A percentile compares a stretch with the other conserved stretches of the same genome.
phyloP scores from a whole-genome alignment of 2,797 vertebrate species.

The Scarus forsteni region DNA sequence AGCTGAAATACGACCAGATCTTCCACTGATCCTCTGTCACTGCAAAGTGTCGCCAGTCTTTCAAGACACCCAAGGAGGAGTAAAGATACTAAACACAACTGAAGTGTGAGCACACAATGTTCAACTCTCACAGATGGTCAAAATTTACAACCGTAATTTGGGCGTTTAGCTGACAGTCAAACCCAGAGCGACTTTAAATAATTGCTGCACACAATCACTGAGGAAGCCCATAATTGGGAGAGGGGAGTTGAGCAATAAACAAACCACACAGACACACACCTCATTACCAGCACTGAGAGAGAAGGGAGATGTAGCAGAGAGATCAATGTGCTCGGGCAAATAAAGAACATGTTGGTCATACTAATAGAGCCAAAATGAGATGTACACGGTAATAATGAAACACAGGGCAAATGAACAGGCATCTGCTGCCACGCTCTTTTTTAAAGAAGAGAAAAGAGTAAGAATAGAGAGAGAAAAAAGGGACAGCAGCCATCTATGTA shows the following conservation, averaged over 20 bases:
- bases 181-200: constrained; percentile 47
- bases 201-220: constrained; percentile 43
- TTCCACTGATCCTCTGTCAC: no score
- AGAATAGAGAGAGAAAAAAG: background rate
- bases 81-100: background rate
- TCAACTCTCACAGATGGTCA: constrained; percentile 3
- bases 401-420: background rate
- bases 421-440: background rate
- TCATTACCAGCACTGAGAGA: constrained; percentile 40
- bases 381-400: constrained; percentile 6
- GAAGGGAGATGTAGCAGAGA: constrained; percentile 2
- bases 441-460: no score
- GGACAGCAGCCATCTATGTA: background rate
- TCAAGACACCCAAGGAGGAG: background rate
- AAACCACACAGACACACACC: constrained; percentile 32
- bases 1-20: no score
- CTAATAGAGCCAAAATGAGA: constrained; percentile 18
- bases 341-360: constrained; percentile 32
- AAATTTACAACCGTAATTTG: constrained; percentile 39
- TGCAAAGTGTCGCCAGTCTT: background rate
- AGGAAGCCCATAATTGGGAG: constrained; percentile 51
- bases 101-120: background rate
- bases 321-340: constrained; percentile 23
- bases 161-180: constrained; percentile 40
- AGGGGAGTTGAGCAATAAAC: constrained; percentile 38